Conservation (phyloP, 2,797 vertebrate genomes). For the Xenentodon cancila region DNA sequence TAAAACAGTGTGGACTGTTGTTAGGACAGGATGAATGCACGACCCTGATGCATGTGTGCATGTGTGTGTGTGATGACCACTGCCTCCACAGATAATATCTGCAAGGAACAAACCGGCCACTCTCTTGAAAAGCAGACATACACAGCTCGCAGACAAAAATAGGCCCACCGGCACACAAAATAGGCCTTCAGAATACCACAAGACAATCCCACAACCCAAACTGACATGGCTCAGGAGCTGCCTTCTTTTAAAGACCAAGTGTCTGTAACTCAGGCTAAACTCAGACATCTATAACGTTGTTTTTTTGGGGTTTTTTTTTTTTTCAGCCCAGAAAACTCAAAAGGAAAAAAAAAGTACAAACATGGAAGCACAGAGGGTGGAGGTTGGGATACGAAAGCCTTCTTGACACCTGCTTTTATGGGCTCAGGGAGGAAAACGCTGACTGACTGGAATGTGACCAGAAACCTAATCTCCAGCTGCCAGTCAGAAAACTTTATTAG, state of each 20-base stretch:
- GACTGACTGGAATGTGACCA: slow-evolving; percentile 41
- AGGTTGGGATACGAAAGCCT: neutral
- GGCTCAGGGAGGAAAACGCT: slow-evolving; percentile 14
- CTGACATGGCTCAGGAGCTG: slow-evolving; percentile 38
- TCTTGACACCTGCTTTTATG: slow-evolving; percentile 43
- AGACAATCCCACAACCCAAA: slow-evolving; percentile 65
- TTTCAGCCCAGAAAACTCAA: neutral
- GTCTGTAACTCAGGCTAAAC: slow-evolving; percentile 42
- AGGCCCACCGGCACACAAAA: slow-evolving; percentile 56
- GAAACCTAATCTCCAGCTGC: slow-evolving; percentile 35
- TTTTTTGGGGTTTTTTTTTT: no score
- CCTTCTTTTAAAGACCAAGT: slow-evolving; percentile 28
- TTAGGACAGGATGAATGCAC: slow-evolving; percentile 14
- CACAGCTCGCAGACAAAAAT: slow-evolving; percentile 60
- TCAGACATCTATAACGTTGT: slow-evolving; percentile 15
- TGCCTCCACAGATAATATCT: slow-evolving; percentile 30
- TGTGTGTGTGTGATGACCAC: slow-evolving; percentile 33
- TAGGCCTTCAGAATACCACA: slow-evolving; percentile 57
- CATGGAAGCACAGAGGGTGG: neutral
- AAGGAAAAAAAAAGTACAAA: neutral
- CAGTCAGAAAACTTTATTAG: slow-evolving; percentile 47
- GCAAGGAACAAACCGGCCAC: slow-evolving; percentile 52
- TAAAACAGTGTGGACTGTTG: slow-evolving; percentile 28
- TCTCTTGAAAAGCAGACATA: slow-evolving; percentile 52
- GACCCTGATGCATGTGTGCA: slow-evolving; percentile 14